Base-by-base conservation (phyloP, 2,888 invertebrate genomes). In the Polydrusus pterygomalis region DNA sequence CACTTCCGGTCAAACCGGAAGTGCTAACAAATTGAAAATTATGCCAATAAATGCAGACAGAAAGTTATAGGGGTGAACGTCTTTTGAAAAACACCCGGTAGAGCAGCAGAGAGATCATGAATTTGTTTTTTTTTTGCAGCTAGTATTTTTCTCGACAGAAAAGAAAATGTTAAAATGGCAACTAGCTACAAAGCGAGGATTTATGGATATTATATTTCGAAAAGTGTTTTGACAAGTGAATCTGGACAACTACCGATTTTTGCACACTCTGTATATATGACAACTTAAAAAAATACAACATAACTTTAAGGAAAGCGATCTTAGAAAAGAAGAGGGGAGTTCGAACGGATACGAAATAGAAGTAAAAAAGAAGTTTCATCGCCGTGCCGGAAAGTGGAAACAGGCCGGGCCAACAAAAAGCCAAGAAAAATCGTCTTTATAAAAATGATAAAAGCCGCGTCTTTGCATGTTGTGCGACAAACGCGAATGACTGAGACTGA, bases 391-490 rank as follows among this genome's bases (percentile, higher is more conserved):
- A 82, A 84, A 85, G 84, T 85, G 86, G 85, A 86, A 85, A 86
- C 86, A 86, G 86, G 85, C 84, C 84, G 84, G 84, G 80, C 82
- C 80, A 83, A 85, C 85, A 86, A 87, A 87, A 87, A 87, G 84
- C 83, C 81, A 86, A 87, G 87, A 87, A 87, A 87, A 87, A 87
- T 87, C 86, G 87, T 87, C 87, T 85, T 87, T 87, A 87, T 87
- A 86, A 87, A 86, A 85, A 87, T 87, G 87, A 87, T 87, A 87
- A 87, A 87, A 87, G 87, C 64, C 64, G 82, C 86, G 86, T 87
- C 87, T 87, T 87, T 87, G 87, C 87, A 87, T 87, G 87, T 87
- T 87, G 85, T 86, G 86, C 85, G 87, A 87, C 87, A 86, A 87
- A 86, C 86, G 85, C 84, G 84, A 86, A 86, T 86, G 87, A 87